These are phyloP conservation scores for Bufotes viridis DNA, from an alignment of 2,797 vertebrate species.

Conservation along the genomic window DNA sequence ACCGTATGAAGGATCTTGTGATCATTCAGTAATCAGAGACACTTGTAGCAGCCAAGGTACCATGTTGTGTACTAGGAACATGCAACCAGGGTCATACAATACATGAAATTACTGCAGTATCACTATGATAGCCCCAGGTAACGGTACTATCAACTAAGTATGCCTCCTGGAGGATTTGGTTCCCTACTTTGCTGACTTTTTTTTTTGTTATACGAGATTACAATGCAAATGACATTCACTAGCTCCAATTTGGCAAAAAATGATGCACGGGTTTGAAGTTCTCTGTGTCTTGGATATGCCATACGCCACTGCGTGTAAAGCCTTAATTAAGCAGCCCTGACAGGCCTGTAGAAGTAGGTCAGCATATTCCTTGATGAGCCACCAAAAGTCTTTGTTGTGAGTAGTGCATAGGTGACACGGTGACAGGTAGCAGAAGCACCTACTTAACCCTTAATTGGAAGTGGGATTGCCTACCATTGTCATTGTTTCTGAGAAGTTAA, in stretches of 20 bases:
- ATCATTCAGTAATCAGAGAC: neutral
- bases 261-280: neutral
- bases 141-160: neutral
- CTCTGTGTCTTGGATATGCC: constrained; percentile 17
- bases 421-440: constrained; percentile 47
- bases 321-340: constrained; percentile 42
- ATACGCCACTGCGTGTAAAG: constrained; percentile 9
- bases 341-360: constrained; percentile 48
- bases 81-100: neutral
- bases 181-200: constrained; percentile 13
- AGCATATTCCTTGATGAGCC: neutral
- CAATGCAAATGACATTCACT: constrained; percentile 45
- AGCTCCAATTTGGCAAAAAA: constrained; percentile 13
- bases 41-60: neutral
- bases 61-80: neutral
- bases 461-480: neutral
- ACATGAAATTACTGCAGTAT: neutral
- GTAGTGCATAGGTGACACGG: constrained; percentile 25
- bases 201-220: neutral
- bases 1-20: neutral
- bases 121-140: neutral
- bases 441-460: constrained; percentile 48
- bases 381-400: constrained; percentile 14
- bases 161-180: neutral
- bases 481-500: constrained; percentile 5